Evolutionary conservation across 2,113 vertebrate genomes (phyloP), one percentile per base, ranked within the genome.

Genomic region (Lasiurus borealis): DNA sequence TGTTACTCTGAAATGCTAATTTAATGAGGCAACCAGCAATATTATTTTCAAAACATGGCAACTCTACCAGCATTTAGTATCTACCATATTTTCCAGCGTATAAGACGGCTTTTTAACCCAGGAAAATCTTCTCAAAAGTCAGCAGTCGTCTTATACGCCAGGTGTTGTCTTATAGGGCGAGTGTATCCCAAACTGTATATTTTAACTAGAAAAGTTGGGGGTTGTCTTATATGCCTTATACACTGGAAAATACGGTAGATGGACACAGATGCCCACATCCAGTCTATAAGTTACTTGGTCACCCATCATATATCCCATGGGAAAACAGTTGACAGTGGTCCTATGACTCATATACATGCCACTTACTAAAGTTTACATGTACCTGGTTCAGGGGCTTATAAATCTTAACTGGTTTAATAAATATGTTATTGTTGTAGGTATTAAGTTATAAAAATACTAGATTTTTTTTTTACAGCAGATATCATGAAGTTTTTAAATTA

Each of bases 401-500:
- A 52, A 71, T 71, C 68, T 76, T 83, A 72, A 66, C 23, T 73
- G 21, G 31, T 91, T 91, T 75, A 40, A 80, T 83, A 87, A 86
- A 87, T 59, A 59, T 23, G 57, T 59, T 69, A 85, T 81, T 84
- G 54, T 90, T 73, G 62, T 11, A 82, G 16, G 23, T 83, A 90
- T 23, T 88, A 95, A 69, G 14, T 85, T 87, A 54, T 62, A 85
- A 5, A 88, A 72, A 25, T 92, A 81, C 40, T 93, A 66, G 44
- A 77, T 76, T 91, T 91, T 62, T 91, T 62, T 62, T 91, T 85
- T 83, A 85, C 0, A 90, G 46, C 48, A 88, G 57, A 3, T 91
- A 73, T 62, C 76, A 50, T 84, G n/a, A 92, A 76, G 14, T 72
- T 96, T 92, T 85, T 73, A 85, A 93, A 76, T 85, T 76, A 76